Evolutionary conservation across 2,888 invertebrate genomes (phyloP).

Genomic region (Netelia virgata): DNA sequence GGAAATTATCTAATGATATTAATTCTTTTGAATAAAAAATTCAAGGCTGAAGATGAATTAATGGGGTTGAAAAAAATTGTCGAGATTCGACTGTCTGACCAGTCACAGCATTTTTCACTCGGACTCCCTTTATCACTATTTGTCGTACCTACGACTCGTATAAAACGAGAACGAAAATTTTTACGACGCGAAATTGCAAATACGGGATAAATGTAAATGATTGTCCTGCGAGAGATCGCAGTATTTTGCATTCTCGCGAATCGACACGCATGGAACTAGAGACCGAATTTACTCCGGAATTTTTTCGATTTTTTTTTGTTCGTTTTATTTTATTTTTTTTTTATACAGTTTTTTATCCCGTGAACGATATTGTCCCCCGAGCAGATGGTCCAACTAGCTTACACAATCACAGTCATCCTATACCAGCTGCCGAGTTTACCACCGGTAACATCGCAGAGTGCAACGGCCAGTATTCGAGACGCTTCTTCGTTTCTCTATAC

Average conservation of each 20-base stretch:
- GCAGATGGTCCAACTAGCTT: conserved; percentile 43
- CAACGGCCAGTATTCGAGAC: not conserved
- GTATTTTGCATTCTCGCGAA: conserved; percentile 16
- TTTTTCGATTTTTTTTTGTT: not conserved
- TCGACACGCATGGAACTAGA: conserved; percentile 30
- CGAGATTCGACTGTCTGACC: not conserved
- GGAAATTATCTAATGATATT: too few species aligned
- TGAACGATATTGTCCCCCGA: conserved; percentile 21
- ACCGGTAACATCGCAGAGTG: conserved; percentile 5
- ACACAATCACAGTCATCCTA: conserved; percentile 7
- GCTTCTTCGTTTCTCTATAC: not conserved
- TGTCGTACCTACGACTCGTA: not conserved
- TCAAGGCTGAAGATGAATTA: not conserved
- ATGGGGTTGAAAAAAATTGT: not conserved
- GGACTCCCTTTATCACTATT: not conserved
- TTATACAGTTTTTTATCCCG: conserved; percentile 24
- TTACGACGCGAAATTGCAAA: not conserved
- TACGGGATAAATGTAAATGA: conserved; percentile 16
- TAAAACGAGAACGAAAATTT: not conserved
- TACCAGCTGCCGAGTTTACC: not conserved
- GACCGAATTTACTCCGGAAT: conserved; percentile 21
- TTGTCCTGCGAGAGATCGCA: conserved; percentile 40
- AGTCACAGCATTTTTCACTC: not conserved
- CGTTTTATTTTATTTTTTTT: conserved; percentile 10
- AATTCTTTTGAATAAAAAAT: not conserved